Percentiles rank a stretch among this genome's conserved stretches.
Evolutionary conservation across 2,888 invertebrate genomes (phyloP).

Genomic region (Epinotia ramella): DNA sequence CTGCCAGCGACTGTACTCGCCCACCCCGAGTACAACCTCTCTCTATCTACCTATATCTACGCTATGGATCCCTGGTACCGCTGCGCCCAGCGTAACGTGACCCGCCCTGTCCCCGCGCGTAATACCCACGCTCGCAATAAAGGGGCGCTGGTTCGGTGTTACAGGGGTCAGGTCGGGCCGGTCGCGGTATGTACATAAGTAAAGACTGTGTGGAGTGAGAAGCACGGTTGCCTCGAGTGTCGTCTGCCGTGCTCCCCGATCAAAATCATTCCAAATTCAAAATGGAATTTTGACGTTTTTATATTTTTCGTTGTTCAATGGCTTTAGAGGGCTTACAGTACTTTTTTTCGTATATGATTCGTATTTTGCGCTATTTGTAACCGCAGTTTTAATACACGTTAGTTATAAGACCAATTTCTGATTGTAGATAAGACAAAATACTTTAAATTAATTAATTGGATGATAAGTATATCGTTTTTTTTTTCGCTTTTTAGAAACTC

Average conservation of each 20-base stretch:
- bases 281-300: conserved; percentile 72
- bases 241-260: conserved; percentile 81
- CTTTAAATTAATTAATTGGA: too few species aligned
- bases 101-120: conserved; percentile 65
- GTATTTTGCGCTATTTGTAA: neutral
- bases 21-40: conserved; percentile 73
- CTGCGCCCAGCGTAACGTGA: conserved; percentile 71
- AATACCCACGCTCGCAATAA: conserved; percentile 58
- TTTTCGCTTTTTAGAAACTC: too few species aligned
- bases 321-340: neutral
- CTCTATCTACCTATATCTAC: conserved; percentile 70
- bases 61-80: conserved; percentile 84
- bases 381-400: neutral
- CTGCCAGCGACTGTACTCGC: conserved; percentile 67
- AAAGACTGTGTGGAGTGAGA: conserved; percentile 74
- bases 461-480: too few species aligned
- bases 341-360: neutral
- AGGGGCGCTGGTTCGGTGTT: conserved; percentile 65
- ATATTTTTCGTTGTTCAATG: conserved; percentile 48
- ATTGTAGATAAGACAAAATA: too few species aligned
- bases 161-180: conserved; percentile 60
- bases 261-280: conserved; percentile 80
- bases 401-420: too few species aligned
- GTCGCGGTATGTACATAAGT: conserved; percentile 72
- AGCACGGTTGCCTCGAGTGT: conserved; percentile 77